A percentile compares a stretch with the other conserved stretches of the same genome.
phyloP scores from a whole-genome alignment of 2,888 invertebrate species.

The Yponomeuta sedellus region DNA sequence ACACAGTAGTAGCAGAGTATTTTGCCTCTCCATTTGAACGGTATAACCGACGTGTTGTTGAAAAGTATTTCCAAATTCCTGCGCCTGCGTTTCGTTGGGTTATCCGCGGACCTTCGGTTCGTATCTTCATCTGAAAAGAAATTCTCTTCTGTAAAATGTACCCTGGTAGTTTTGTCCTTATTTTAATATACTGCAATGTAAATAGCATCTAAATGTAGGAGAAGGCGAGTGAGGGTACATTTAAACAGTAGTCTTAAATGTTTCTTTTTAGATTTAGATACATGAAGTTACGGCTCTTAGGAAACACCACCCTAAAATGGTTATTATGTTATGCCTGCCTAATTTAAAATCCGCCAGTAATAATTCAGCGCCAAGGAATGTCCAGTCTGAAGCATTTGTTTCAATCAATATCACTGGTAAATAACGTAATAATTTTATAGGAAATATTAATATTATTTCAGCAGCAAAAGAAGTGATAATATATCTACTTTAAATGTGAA shows the following conservation, averaged over 20 bases:
- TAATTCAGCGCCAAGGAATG: too few species aligned
- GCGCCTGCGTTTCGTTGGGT: constrained; percentile 31
- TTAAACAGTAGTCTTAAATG: constrained; percentile 2
- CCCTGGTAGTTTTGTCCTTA: constrained; percentile 10
- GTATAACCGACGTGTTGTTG: constrained; percentile 59
- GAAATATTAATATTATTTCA: too few species aligned
- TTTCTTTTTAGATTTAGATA: neutral
- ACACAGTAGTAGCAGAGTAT: constrained; percentile 62
- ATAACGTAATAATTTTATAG: too few species aligned
- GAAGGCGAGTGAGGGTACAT: constrained; percentile 10
- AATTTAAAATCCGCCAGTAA: too few species aligned
- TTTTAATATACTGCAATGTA: constrained; percentile 3
- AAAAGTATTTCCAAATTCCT: constrained; percentile 53
- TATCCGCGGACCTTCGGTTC: constrained; percentile 36
- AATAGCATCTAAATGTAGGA: constrained; percentile 2
- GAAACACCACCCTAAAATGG: neutral
- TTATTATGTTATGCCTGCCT: too few species aligned
- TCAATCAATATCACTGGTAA: too few species aligned
- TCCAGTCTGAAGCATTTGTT: too few species aligned
- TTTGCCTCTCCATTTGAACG: constrained; percentile 61
- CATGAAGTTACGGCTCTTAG: too few species aligned
- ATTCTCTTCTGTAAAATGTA: constrained; percentile 32
- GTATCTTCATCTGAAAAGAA: constrained; percentile 61
- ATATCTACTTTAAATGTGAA: too few species aligned
- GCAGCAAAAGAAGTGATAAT: too few species aligned